phyloP scores from a whole-genome alignment of 2,113 vertebrate genomes.

The Hemiscyllium ocellatum region DNA sequence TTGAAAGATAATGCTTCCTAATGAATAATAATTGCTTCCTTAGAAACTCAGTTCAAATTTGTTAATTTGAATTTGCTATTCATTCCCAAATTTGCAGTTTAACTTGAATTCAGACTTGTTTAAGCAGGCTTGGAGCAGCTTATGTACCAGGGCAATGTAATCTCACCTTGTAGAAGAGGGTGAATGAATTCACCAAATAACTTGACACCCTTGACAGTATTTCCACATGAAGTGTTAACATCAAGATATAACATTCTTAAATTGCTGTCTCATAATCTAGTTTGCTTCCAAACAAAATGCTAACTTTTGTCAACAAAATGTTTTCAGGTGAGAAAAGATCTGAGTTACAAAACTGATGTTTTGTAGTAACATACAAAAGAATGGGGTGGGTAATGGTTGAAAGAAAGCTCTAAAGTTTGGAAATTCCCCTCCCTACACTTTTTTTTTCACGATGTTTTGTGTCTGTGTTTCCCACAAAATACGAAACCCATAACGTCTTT shows the following conservation, averaged over 20 bases:
- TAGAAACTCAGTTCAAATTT: background rate
- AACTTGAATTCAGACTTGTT: background rate
- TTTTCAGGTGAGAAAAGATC: background rate
- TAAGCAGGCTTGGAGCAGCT: background rate
- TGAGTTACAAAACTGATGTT: background rate
- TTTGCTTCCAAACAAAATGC: background rate
- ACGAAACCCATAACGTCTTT: background rate
- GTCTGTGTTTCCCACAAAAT: background rate
- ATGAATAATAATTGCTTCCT: background rate
- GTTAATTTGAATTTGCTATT: background rate
- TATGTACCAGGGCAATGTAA: background rate
- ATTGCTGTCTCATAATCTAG: background rate
- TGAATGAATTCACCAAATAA: slow-evolving; percentile 15
- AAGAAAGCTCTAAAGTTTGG: background rate
- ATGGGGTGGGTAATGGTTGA: background rate
- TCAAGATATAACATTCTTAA: background rate
- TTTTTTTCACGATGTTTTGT: background rate
- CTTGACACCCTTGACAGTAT: background rate
- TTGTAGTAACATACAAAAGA: background rate
- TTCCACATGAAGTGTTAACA: background rate
- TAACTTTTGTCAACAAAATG: background rate
- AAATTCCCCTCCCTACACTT: background rate
- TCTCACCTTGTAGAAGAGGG: background rate
- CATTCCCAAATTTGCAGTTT: background rate
- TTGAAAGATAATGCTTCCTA: background rate